These are phyloP conservation scores for Aelia acuminata DNA, from an alignment of 2,888 invertebrate genomes.

Conservation along the genomic window DNA sequence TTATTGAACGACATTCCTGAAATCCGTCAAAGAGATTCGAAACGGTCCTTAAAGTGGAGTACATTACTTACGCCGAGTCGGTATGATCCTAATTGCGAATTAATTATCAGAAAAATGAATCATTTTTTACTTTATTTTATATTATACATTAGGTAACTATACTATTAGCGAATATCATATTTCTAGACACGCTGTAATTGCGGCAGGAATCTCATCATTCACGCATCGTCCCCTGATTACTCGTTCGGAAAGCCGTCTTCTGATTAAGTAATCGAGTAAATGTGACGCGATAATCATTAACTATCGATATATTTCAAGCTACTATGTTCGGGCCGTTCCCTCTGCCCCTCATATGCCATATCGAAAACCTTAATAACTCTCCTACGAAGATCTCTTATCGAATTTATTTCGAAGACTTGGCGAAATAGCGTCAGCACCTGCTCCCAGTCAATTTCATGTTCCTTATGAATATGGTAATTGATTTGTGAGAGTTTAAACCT, in stretches of 20 bases:
- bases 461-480: constrained; percentile 29
- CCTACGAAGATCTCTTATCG: background rate
- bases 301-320: background rate
- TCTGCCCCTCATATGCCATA: background rate
- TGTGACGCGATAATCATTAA: background rate
- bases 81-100: background rate
- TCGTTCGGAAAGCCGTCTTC: background rate
- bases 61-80: background rate
- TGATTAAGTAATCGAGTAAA: constrained; percentile 20
- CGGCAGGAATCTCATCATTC: background rate
- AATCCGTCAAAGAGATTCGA: constrained; percentile 1
- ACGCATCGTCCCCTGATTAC: background rate
- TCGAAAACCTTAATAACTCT: background rate
- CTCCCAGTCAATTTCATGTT: background rate
- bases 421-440: background rate
- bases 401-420: background rate
- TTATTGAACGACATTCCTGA: constrained; percentile 5
- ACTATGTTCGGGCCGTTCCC: background rate
- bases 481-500: constrained; percentile 16
- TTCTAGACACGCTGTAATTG: constrained; percentile 7
- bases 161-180: background rate
- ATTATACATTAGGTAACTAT: background rate
- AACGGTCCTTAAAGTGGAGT: background rate
- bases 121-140: background rate
- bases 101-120: background rate